Evolutionary conservation across 2,113 vertebrate genomes (phyloP).

Genomic region (Marcusenius ussheri): DNA sequence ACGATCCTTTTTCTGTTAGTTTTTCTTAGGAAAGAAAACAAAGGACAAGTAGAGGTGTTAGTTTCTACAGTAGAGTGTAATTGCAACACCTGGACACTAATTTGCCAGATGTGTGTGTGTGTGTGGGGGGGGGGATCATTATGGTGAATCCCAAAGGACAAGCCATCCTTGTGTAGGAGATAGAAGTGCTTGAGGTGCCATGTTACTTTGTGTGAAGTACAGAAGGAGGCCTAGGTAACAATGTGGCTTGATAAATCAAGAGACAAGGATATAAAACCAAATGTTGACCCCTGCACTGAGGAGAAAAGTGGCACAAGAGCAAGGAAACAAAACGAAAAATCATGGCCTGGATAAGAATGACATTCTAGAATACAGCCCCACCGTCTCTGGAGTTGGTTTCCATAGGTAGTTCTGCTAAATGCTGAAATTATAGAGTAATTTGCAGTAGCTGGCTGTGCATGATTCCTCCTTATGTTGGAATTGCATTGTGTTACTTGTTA

Average conservation of each 20-base stretch:
- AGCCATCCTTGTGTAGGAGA: neutral
- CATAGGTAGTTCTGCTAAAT: neutral
- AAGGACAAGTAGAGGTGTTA: neutral
- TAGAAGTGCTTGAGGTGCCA: neutral
- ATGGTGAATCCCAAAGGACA: neutral
- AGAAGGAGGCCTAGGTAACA: neutral
- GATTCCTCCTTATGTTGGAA: neutral
- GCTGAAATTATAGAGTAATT: neutral
- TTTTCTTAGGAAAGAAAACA: neutral
- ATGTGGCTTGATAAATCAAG: neutral
- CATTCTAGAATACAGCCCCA: neutral
- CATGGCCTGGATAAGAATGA: neutral
- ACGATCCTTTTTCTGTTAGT: neutral
- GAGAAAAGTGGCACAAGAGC: neutral
- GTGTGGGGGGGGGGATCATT: neutral
- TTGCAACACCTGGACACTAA: neutral
- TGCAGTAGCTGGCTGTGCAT: neutral
- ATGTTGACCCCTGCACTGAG: neutral
- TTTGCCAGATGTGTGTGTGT: neutral
- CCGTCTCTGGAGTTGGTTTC: neutral
- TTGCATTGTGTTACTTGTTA: neutral
- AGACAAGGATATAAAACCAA: neutral
- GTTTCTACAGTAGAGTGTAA: neutral
- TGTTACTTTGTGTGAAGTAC: neutral
- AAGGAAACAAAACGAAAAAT: neutral